Evolutionary conservation across 2,113 vertebrate genomes (phyloP).

Genomic region (Zapus hudsonius): DNA sequence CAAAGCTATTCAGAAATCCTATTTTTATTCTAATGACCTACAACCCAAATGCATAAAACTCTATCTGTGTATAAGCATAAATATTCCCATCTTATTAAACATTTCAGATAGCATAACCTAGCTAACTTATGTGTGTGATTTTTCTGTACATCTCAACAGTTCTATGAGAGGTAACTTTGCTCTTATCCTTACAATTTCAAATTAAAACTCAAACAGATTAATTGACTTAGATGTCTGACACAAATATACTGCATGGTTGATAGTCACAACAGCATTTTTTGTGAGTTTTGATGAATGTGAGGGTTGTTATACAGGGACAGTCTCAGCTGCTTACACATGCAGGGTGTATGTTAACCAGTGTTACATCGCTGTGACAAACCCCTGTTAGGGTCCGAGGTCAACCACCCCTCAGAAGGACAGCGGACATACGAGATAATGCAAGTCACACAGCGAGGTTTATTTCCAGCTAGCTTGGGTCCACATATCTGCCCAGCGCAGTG

Average conservation of each 20-base stretch:
- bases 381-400: too few relatives aligned
- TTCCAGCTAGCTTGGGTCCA: too few relatives aligned
- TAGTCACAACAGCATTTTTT: not conserved
- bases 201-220: constrained; percentile 23
- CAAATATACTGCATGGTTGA: not conserved
- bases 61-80: not conserved
- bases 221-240: not conserved
- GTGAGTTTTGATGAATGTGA: not conserved
- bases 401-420: too few relatives aligned
- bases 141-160: not conserved
- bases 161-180: not conserved
- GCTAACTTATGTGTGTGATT: not conserved
- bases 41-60: not conserved
- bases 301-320: not conserved
- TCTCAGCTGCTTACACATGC: not conserved
- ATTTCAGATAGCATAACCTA: not conserved
- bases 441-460: too few relatives aligned
- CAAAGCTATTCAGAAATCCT: constrained; percentile 9
- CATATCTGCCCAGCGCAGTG: too few relatives aligned
- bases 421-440: too few relatives aligned
- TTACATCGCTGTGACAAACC: not conserved
- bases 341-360: not conserved
- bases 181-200: constrained; percentile 19
- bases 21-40: not conserved
- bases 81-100: not conserved